These are phyloP conservation scores for Muntiacus reevesi DNA, from an alignment of 2,113 vertebrate genomes.

Conservation along the genomic window DNA sequence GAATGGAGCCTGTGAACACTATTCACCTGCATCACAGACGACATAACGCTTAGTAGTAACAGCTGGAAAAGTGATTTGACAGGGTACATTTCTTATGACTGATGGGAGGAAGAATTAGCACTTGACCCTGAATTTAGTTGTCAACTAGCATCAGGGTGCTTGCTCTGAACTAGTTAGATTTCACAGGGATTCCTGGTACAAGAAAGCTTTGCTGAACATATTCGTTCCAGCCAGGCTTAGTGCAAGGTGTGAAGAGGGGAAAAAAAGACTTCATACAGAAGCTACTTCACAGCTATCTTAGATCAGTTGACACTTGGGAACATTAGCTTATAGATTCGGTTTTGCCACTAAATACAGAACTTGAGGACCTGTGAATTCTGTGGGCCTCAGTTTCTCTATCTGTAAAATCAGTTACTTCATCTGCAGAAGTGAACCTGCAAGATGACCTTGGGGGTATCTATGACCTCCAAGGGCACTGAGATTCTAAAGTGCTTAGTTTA, in stretches of 20 bases:
- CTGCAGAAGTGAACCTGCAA: background rate
- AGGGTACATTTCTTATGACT: background rate
- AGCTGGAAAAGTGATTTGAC: conserved; percentile 31
- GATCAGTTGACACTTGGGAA: background rate
- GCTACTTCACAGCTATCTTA: background rate
- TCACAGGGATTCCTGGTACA: background rate
- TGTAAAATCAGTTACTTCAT: background rate
- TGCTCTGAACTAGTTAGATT: conserved; percentile 2
- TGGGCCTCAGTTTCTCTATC: background rate
- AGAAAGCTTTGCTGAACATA: background rate
- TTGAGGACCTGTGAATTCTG: background rate
- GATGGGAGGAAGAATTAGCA: background rate
- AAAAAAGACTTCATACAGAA: conserved; percentile 2
- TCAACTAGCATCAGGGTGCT: background rate
- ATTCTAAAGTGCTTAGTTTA: conserved; percentile 10
- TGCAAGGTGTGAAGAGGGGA: background rate
- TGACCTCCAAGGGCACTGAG: background rate
- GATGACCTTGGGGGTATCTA: background rate
- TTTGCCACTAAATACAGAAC: conserved; percentile 18
- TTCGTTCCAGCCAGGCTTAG: background rate
- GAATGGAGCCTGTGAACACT: background rate
- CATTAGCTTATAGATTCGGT: background rate
- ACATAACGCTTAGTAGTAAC: background rate
- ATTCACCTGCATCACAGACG: background rate
- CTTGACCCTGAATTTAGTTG: background rate